Evolutionary conservation across 1,140 invertebrate genomes (phyloP).

Genomic region (Choristoneura fumiferana): DNA sequence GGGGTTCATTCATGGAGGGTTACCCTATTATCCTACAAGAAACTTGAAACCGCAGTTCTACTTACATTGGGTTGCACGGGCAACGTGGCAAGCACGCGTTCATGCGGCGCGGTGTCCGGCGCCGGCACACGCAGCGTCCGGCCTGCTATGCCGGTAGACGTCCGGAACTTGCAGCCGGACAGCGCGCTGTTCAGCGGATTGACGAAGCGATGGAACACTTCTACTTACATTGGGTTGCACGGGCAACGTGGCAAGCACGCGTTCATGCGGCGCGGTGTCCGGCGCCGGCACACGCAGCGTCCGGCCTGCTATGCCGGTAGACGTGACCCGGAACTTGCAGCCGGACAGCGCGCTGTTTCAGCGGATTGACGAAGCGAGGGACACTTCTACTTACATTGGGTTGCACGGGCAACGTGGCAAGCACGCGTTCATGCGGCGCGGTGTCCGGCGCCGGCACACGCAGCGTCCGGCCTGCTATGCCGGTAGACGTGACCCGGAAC

Average conservation of each 20-base stretch:
- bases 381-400: not conserved
- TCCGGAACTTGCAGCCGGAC: not conserved
- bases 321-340: not conserved
- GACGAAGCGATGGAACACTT: not conserved
- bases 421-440: not conserved
- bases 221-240: too few relatives aligned
- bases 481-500: not conserved
- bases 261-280: too few relatives aligned
- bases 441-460: too few relatives aligned
- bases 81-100: too few relatives aligned
- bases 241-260: too few relatives aligned
- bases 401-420: not conserved
- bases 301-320: not conserved
- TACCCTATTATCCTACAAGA: slow-evolving; percentile 35
- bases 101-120: too few relatives aligned
- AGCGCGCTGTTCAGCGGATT: not conserved
- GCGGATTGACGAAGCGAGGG: too few relatives aligned
- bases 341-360: not conserved
- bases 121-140: too few relatives aligned
- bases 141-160: not conserved
- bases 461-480: not conserved
- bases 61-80: too few relatives aligned
- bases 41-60: not conserved
- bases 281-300: too few relatives aligned
- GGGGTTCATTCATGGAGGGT: too few relatives aligned